phyloP scores from a whole-genome alignment of 1,140 invertebrate species.

The Theocolax elegans region DNA sequence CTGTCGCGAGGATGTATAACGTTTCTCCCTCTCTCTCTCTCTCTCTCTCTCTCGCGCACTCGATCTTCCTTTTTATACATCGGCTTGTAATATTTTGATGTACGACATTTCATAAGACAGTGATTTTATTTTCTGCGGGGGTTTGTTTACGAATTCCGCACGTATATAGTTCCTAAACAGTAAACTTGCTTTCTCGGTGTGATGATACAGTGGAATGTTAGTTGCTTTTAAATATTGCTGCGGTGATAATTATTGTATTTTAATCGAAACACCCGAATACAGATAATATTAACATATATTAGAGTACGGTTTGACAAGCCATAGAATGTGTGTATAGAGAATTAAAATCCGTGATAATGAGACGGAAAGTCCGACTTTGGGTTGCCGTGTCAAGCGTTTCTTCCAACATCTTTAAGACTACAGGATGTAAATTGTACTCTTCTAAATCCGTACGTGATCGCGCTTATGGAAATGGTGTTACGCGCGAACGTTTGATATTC shows the following conservation, averaged over 20 bases:
- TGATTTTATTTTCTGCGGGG: too few species aligned
- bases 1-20: constrained; percentile 19
- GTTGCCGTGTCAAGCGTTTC: constrained; percentile 7
- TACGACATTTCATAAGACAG: too few species aligned
- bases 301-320: too few species aligned
- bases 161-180: too few species aligned
- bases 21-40: neutral
- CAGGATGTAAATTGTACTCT: constrained; percentile 27
- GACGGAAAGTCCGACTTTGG: constrained; percentile 7
- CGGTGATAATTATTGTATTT: too few species aligned
- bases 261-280: too few species aligned
- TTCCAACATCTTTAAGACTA: neutral
- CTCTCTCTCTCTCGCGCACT: neutral
- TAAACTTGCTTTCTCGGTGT: too few species aligned
- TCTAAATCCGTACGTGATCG: constrained; percentile 19
- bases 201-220: too few species aligned
- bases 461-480: constrained; percentile 27
- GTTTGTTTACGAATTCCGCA: neutral
- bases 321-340: too few species aligned
- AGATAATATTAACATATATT: too few species aligned
- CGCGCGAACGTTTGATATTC: neutral
- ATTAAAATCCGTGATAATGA: too few species aligned
- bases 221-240: too few species aligned
- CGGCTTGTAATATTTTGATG: neutral
- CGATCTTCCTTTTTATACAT: neutral